These are phyloP conservation scores for Conomelus anceps DNA, from an alignment of 2,888 invertebrate species.

Conservation along the genomic window DNA sequence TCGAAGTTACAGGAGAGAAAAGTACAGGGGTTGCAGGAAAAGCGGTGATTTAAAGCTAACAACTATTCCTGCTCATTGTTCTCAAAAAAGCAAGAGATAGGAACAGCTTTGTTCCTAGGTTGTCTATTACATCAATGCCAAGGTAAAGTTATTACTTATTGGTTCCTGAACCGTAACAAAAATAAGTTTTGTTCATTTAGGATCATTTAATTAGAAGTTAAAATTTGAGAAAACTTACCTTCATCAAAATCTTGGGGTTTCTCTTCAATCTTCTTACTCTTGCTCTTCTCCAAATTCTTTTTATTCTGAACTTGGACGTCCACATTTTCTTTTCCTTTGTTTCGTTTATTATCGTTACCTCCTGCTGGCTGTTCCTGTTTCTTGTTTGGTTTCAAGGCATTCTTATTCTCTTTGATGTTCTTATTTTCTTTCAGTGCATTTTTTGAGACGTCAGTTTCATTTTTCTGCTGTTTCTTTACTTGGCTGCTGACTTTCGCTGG, in stretches of 20 bases:
- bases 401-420: conserved; percentile 27
- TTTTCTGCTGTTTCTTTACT: conserved; percentile 28
- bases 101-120: too few species aligned
- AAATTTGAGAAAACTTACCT: conserved; percentile 42
- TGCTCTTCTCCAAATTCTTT: conserved; percentile 50
- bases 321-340: conserved; percentile 53
- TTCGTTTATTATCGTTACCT: conserved; percentile 37
- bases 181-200: too few species aligned
- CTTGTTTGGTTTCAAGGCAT: conserved; percentile 15
- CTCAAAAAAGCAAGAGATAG: too few species aligned
- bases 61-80: too few species aligned
- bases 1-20: too few species aligned
- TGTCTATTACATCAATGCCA: too few species aligned
- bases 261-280: conserved; percentile 47
- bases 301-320: conserved; percentile 48
- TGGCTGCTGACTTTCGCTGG: conserved; percentile 33
- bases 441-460: conserved; percentile 29
- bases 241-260: conserved; percentile 68
- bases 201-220: background rate
- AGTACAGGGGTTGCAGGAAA: too few species aligned
- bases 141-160: too few species aligned
- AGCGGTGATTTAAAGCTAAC: too few species aligned
- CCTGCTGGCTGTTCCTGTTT: conserved; percentile 22
- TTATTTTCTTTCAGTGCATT: conserved; percentile 31
- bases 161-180: too few species aligned